Evolutionary conservation across 2,888 invertebrate genomes (phyloP), one percentile per base, ranked within the genome.

Genomic region (Melanostoma mellinum): DNA sequence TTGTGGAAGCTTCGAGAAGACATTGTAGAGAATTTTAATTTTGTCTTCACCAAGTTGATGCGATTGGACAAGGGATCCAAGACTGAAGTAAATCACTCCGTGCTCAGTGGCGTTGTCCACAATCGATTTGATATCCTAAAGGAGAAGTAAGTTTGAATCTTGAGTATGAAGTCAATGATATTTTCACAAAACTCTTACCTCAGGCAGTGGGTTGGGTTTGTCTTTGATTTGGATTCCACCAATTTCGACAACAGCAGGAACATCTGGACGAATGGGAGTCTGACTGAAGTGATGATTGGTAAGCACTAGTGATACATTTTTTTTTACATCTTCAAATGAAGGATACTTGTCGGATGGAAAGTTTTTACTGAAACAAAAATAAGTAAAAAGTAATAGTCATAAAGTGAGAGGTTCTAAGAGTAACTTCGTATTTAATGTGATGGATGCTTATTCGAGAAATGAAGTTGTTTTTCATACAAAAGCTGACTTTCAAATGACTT

Each of bases 1-100:
- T 72, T 94, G 93, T 78, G 94, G 94, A 2, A 94, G 85, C 79
- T 91, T 92, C 3, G 92, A 89, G 69, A 95, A 93, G 3, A 93
- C 93, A 68, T 92, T 92, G 6, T 94, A 88, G 50, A 95, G 92
- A 3, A 92, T 92, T 42, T 92, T 89, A 9, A 91, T 90, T 86
- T 92, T 93, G 0, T 92, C 91, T 0, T 2, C 6, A 8, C 67
- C 52, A 2, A 75, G 55, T 74, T 76, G 8, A 72, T 75, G 30
- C 76, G 87, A 87, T 61, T 86, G 86, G 3, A 90, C 85, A 69
- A 89, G 89, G 1, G 90, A 88, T 4, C 91, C 91, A 50, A 92
- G 87, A 85, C 90, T 91, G 69, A 92, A 91, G 75, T 87, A 90
- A 10, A 90, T 87, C 6, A 87, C 88, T 1, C 90, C 90, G 78